Conservation (phyloP, 2,113 vertebrate species). For the Rhinopomastus cyanomelas region DNA sequence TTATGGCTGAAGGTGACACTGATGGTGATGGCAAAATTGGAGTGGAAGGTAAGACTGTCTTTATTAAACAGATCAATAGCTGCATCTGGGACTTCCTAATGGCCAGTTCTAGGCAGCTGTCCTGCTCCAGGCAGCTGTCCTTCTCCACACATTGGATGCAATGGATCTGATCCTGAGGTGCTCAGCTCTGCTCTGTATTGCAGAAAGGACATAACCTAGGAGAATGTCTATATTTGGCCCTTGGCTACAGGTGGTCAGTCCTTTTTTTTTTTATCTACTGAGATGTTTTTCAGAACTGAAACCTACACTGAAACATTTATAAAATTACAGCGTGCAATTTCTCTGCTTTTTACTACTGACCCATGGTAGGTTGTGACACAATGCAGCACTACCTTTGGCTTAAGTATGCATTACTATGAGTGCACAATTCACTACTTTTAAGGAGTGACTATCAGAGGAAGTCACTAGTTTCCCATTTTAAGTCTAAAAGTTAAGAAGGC, state of each 20-base stretch:
- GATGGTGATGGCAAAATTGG: constrained; percentile 84
- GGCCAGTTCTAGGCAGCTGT: neutral
- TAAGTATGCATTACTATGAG: neutral
- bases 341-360: neutral
- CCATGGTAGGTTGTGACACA: neutral
- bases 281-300: neutral
- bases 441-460: neutral
- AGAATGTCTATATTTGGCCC: neutral
- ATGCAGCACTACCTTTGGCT: neutral
- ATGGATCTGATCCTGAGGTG: neutral
- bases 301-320: neutral
- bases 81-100: neutral
- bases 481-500: neutral
- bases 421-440: neutral
- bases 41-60: constrained; percentile 71
- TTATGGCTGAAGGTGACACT: constrained; percentile 77
- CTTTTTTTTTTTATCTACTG: neutral
- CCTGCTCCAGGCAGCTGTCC: neutral
- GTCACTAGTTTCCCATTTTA: neutral
- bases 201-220: neutral
- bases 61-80: neutral
- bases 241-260: neutral
- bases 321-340: neutral
- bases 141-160: neutral
- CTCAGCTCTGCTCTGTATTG: neutral